Conservation (phyloP, 2,113 vertebrate genomes). For the Bos taurus region DNA sequence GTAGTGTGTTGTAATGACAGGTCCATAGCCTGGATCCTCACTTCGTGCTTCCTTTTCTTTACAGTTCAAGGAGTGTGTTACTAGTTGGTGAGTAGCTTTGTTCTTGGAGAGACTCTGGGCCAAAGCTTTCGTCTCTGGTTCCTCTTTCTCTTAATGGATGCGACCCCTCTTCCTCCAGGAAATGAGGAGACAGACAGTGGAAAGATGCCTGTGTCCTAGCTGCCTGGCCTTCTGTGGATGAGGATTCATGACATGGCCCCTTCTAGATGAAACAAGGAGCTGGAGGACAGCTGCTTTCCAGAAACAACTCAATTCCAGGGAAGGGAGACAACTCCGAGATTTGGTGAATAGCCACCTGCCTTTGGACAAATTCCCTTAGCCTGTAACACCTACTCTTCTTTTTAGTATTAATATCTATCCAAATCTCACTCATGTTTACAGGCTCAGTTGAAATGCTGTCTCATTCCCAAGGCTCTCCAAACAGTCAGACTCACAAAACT, state of each 20-base stretch:
- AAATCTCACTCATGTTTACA: not conserved
- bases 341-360: not conserved
- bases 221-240: rapidly evolving
- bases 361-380: not conserved
- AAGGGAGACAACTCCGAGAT: not conserved
- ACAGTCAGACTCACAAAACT: not conserved
- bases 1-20: not conserved
- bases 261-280: not conserved
- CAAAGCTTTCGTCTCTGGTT: not conserved
- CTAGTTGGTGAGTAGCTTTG: not conserved
- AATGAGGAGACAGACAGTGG: not conserved
- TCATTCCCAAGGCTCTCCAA: not conserved
- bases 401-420: not conserved
- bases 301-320: not conserved
- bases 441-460: not conserved
- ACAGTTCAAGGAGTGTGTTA: not conserved
- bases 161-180: not conserved
- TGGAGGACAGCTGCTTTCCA: not conserved
- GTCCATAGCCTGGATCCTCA: not conserved
- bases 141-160: not conserved
- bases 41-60: not conserved
- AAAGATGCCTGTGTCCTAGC: not conserved
- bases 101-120: not conserved
- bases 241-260: not conserved
- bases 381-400: not conserved